Conservation (phyloP, 2,888 invertebrate genomes). For the Drosophila colorata region DNA sequence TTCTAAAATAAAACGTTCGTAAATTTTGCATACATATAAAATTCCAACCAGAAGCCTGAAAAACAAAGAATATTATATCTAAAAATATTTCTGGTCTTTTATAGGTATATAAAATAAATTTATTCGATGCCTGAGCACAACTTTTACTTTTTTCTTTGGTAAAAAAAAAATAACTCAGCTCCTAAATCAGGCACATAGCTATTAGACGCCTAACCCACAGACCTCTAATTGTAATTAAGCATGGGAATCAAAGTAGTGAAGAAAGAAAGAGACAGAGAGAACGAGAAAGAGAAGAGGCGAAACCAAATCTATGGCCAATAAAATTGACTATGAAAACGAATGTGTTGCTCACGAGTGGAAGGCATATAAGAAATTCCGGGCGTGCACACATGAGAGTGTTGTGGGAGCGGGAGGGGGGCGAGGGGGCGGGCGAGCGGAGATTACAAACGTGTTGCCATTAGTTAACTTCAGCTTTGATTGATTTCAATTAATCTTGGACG, state of each 20-base stretch:
- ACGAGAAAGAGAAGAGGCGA: background rate
- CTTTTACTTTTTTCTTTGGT: conserved; percentile 44
- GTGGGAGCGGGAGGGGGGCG: conserved; percentile 8
- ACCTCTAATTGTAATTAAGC: conserved; percentile 74
- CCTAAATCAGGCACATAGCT: conserved; percentile 19
- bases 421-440: conserved; percentile 48
- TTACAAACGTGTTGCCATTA: conserved; percentile 85
- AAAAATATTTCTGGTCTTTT: too few species aligned
- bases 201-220: conserved; percentile 52
- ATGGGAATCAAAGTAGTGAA: conserved; percentile 58
- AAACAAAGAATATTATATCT: too few species aligned
- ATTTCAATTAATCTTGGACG: conserved; percentile 86
- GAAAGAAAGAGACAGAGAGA: conserved; percentile 1
- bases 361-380: conserved; percentile 44
- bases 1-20: too few species aligned
- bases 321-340: conserved; percentile 50
- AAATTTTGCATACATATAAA: too few species aligned
- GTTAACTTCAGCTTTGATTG: conserved; percentile 86
- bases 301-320: conserved; percentile 50
- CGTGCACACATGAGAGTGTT: conserved; percentile 28
- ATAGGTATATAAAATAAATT: background rate
- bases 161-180: conserved; percentile 8
- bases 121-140: conserved; percentile 1
- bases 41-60: too few species aligned
- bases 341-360: conserved; percentile 40